phyloP scores from a whole-genome alignment of 2,888 invertebrate genomes.

The Brachypalpus laphriformis region DNA sequence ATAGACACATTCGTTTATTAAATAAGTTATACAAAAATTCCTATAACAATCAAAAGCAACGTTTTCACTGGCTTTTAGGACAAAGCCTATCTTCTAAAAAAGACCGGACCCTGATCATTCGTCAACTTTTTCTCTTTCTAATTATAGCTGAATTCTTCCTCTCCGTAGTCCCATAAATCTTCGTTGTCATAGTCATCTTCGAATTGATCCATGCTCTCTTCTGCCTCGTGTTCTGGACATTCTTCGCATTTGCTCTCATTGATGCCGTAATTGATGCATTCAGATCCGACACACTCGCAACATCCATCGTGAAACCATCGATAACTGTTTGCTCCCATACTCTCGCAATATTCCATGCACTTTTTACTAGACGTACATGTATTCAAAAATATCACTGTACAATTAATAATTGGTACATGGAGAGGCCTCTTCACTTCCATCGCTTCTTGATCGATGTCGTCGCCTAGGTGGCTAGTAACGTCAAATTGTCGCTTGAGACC shows the following conservation, averaged over 20 bases:
- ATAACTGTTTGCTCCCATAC: constrained; percentile 84
- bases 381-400: constrained; percentile 81
- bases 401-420: constrained; percentile 75
- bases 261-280: constrained; percentile 94
- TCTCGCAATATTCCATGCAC: constrained; percentile 80
- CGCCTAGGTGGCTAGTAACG: constrained; percentile 43
- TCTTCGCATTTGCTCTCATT: constrained; percentile 90
- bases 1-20: no score
- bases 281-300: constrained; percentile 94
- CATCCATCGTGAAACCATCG: constrained; percentile 98
- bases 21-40: no score
- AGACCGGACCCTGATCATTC: not conserved
- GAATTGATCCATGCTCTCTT: constrained; percentile 83
- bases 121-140: not conserved
- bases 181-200: constrained; percentile 74
- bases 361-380: constrained; percentile 79
- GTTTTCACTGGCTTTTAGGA: constrained; percentile 6
- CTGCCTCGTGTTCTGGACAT: constrained; percentile 84
- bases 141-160: constrained; percentile 78
- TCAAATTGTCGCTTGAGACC: constrained; percentile 75
- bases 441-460: constrained; percentile 74
- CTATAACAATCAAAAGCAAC: no score
- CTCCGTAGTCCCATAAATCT: constrained; percentile 86
- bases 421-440: constrained; percentile 57
- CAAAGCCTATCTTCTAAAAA: not conserved